Evolutionary conservation across 1,140 invertebrate genomes (phyloP).

Genomic region (Pachypeltis micranthus): DNA sequence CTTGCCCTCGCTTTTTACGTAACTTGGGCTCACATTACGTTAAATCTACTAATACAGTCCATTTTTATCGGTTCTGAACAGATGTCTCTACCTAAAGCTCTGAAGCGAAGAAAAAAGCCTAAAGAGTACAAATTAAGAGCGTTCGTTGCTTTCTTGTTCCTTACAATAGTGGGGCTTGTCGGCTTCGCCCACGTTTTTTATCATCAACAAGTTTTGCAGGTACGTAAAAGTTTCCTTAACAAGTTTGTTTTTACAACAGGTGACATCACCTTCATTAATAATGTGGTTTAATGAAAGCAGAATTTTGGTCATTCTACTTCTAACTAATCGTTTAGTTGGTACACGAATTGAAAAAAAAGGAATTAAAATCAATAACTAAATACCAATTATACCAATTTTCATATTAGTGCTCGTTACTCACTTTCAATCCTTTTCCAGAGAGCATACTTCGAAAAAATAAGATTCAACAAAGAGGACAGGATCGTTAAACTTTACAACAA

Average conservation of each 20-base stretch:
- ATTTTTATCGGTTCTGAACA: no score
- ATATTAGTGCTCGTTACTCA: no score
- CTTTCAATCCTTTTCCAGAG: constrained; percentile 47
- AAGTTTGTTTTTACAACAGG: no score
- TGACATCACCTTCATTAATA: no score
- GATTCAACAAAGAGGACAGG: constrained; percentile 67
- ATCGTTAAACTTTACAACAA: constrained; percentile 58
- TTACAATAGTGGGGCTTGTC: constrained; percentile 65
- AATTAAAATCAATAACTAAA: no score
- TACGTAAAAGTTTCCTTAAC: constrained; percentile 22
- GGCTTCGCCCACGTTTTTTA: constrained; percentile 72
- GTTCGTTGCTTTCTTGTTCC: constrained; percentile 67
- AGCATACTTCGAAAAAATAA: constrained; percentile 69
- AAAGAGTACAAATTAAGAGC: constrained; percentile 52
- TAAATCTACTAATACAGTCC: no score
- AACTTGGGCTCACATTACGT: no score
- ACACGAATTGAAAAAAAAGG: no score
- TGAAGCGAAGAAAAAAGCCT: constrained; percentile 42
- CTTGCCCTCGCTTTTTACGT: no score
- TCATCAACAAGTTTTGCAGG: constrained; percentile 57
- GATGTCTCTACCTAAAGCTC: constrained; percentile 40
- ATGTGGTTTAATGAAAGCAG: no score
- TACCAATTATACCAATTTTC: no score
- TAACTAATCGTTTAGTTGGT: no score
- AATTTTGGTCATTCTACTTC: neutral